Percentiles rank a stretch among this genome's conserved stretches.
Evolutionary conservation across 2,113 vertebrate genomes (phyloP).

Genomic region (Circaetus cinerascens): DNA sequence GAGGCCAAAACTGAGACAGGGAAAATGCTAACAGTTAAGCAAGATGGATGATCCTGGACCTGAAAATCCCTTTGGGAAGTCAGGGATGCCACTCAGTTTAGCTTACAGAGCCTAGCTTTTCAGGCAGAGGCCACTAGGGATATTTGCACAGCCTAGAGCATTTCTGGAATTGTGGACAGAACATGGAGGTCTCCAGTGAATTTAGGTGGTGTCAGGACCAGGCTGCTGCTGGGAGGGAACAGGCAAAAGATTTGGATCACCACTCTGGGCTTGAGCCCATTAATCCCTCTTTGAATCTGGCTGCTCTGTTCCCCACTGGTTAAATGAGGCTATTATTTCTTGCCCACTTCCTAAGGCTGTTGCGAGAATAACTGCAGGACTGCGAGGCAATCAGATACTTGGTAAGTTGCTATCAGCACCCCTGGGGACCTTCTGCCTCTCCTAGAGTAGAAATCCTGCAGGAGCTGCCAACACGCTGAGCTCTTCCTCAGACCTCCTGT

Average conservation of each 20-base stretch:
- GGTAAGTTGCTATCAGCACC: not conserved
- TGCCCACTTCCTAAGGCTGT: not conserved
- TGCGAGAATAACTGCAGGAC: not conserved
- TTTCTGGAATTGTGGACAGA: not conserved
- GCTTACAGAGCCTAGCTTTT: not conserved
- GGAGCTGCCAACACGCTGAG: not conserved
- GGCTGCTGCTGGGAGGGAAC: not conserved
- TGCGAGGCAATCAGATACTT: not conserved
- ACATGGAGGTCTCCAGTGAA: rapidly evolving
- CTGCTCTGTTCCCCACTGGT: not conserved
- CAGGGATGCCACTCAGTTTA: not conserved
- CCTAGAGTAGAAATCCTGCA: not conserved
- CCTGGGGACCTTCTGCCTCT: constrained; percentile 16
- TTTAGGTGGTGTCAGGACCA: not conserved
- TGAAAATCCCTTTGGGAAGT: not conserved
- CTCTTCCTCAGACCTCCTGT: not conserved
- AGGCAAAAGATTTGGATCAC: not conserved
- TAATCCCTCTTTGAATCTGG: not conserved
- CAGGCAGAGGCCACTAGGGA: not conserved
- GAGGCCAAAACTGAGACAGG: not conserved
- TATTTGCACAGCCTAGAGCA: not conserved
- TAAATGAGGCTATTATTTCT: not conserved
- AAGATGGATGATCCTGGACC: not conserved
- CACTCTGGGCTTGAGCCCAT: not conserved
- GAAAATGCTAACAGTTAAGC: not conserved